Conservation (phyloP, 2,113 vertebrate species). For the Ceyx cyanopectus region DNA sequence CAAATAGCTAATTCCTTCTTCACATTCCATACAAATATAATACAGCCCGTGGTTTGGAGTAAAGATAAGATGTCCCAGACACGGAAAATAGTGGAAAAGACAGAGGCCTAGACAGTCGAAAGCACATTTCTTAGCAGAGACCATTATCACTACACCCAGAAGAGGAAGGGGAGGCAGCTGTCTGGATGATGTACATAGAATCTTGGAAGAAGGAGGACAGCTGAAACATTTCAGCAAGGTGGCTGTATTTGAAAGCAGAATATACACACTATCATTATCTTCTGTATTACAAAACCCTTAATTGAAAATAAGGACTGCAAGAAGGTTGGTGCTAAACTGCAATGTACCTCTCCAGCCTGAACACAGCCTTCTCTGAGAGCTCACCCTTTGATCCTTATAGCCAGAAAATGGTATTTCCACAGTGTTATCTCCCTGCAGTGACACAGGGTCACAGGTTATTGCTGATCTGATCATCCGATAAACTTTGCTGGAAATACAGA, state of each 20-base stretch:
- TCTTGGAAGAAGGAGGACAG: background rate
- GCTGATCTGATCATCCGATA: background rate
- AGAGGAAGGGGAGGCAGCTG: background rate
- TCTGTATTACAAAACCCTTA: background rate
- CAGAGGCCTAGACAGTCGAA: background rate
- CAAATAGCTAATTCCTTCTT: background rate
- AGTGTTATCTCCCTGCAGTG: background rate
- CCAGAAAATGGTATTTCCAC: background rate
- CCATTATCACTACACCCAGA: background rate
- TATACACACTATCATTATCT: background rate
- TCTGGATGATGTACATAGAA: constrained; percentile 3
- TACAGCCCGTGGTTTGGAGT: background rate
- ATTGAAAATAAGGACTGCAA: background rate
- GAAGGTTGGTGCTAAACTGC: background rate
- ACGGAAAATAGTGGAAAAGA: background rate
- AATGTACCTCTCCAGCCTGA: background rate
- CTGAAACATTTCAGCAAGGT: constrained; percentile 12
- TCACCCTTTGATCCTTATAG: background rate
- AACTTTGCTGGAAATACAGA: background rate
- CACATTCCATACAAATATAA: background rate
- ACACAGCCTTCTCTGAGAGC: background rate
- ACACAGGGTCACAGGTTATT: background rate
- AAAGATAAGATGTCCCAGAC: background rate
- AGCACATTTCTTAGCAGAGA: background rate
- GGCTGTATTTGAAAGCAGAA: background rate